These are phyloP conservation scores for Balaeniceps rex DNA, from an alignment of 2,113 vertebrate species.

Conservation along the genomic window DNA sequence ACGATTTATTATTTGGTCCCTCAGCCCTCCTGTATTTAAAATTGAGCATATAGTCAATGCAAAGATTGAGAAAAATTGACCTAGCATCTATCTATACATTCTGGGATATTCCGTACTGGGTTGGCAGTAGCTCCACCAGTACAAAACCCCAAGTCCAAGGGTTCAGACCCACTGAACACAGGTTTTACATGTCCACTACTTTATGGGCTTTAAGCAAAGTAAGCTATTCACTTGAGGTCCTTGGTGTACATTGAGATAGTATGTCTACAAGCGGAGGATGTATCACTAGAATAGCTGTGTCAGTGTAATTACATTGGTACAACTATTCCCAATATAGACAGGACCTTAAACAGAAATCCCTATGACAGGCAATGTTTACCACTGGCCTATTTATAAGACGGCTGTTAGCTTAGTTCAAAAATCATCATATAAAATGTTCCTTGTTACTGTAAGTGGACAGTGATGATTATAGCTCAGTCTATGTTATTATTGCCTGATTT, in stretches of 20 bases:
- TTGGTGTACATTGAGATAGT: background rate
- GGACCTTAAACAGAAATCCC: background rate
- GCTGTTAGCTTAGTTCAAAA: background rate
- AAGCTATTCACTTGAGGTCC: background rate
- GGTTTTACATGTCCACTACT: background rate
- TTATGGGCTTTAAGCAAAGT: background rate
- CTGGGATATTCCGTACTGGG: background rate
- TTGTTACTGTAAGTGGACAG: conserved; percentile 64
- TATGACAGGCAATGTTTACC: background rate
- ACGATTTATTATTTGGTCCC: background rate
- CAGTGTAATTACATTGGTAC: background rate
- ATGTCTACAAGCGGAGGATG: background rate
- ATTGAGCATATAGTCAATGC: background rate
- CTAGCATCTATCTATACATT: background rate
- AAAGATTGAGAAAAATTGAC: background rate
- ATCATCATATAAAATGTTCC: background rate
- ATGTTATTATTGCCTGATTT: conserved; percentile 63
- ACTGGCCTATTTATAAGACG: background rate
- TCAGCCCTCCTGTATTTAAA: background rate
- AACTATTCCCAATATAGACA: background rate
- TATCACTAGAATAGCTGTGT: background rate
- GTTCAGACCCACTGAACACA: background rate
- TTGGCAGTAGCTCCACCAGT: background rate
- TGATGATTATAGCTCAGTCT: conserved; percentile 59
- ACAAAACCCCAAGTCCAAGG: background rate